A percentile compares a stretch with the other conserved stretches of the same genome.
Conservation (phyloP, 2,888 invertebrate species). For the Isoperla grammatica region DNA sequence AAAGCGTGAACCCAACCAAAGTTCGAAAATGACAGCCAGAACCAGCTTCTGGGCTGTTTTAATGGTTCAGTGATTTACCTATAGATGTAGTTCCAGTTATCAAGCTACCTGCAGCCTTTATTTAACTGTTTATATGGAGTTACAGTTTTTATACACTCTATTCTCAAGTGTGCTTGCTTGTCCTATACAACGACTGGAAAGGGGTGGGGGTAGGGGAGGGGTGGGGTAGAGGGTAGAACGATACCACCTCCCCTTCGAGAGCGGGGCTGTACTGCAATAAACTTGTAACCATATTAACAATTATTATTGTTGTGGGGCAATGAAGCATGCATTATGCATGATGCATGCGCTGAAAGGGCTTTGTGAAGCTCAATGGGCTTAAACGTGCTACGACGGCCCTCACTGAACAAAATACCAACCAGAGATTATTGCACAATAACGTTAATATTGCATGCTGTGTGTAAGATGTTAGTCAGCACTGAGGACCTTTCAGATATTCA, state of each 20-base stretch:
- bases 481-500: neutral
- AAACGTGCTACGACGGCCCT: neutral
- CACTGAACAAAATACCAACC: conserved; percentile 12
- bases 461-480: too few relatives aligned
- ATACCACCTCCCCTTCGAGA: neutral
- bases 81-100: too few relatives aligned
- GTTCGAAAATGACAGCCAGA: too few relatives aligned
- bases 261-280: neutral
- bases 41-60: too few relatives aligned
- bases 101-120: neutral
- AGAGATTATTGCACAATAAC: conserved; percentile 13
- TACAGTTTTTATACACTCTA: conserved; percentile 1
- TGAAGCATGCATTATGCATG: conserved; percentile 18
- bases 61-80: too few relatives aligned
- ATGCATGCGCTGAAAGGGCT: neutral
- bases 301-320: conserved; percentile 15
- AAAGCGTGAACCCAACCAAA: too few relatives aligned
- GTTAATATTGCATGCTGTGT: neutral
- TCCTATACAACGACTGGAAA: neutral
- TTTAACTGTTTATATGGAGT: neutral
- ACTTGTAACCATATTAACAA: conserved; percentile 17
- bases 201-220: neutral
- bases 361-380: conserved; percentile 5
- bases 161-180: neutral
- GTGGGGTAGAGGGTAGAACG: neutral